phyloP scores from a whole-genome alignment of 2,797 vertebrate species.

The Leptodon cayanensis region DNA sequence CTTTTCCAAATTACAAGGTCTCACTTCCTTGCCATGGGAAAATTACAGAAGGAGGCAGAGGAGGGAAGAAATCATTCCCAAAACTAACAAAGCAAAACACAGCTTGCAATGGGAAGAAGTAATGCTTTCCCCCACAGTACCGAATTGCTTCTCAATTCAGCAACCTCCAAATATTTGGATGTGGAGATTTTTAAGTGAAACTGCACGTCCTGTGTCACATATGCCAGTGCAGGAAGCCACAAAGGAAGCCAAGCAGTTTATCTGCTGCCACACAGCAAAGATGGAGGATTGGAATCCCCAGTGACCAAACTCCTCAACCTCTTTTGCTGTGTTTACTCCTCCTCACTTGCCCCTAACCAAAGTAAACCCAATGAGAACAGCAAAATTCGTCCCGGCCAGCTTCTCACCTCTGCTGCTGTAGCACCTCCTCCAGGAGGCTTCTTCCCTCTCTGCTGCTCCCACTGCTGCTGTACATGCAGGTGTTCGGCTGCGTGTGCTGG shows the following conservation, averaged over 20 bases:
- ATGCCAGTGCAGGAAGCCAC: conserved; percentile 29
- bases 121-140: conserved; percentile 1
- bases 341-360: not conserved
- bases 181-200: not conserved
- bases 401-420: conserved; percentile 90
- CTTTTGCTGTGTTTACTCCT: not conserved
- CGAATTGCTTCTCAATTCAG: conserved; percentile 11
- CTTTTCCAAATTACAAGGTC: conserved; percentile 59
- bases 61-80: conserved; percentile 15
- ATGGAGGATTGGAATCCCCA: not conserved
- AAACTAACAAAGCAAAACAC: conserved; percentile 63
- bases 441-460: conserved; percentile 74
- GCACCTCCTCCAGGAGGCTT: conserved; percentile 88
- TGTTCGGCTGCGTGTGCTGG: conserved; percentile 59
- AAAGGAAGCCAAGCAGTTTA: conserved; percentile 17
- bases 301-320: not conserved
- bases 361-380: not conserved
- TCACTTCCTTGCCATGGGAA: conserved; percentile 34
- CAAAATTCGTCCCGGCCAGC: not conserved
- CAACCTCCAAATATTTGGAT: not conserved
- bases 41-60: conserved; percentile 37
- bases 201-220: not conserved
- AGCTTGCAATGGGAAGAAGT: conserved; percentile 17
- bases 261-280: conserved; percentile 16
- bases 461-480: conserved; percentile 57